Base-by-base conservation (phyloP, 2,113 vertebrate species). In the Carettochelys insculpta region DNA sequence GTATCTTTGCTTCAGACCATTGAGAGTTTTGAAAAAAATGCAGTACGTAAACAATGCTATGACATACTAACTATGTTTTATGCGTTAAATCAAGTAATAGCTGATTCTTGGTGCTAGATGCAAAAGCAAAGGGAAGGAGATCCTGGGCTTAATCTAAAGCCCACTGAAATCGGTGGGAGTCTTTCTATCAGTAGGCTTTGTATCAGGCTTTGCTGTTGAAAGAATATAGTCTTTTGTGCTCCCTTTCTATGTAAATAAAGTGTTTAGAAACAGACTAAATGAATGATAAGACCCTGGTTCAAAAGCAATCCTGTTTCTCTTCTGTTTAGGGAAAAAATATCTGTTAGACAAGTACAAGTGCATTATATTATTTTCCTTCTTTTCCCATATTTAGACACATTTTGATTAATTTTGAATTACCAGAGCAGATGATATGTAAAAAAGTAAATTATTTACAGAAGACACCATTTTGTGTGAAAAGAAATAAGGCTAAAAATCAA, bases 401-500 rank as follows among this genome's bases (percentile, higher is more conserved):
- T 54, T 25, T 54, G 20, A 54, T 54, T 54, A 25, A 9, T 54
- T 54, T 54, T 54, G 7, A 24, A 9, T 54, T 54, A 54, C 53
- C 3, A 54, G 22, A 47, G 58, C 6, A 79, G 56, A 76, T 85
- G 75, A 38, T 29, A 19, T 27, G 53, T 25, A 50, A 50, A 50
- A 52, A 88, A 54, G 53, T 54, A 54, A 54, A 54, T 54, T 54
- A 54, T 54, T 47, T 82, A 89, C 29, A 65, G 77, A 68, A 51
- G 41, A 56, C 5, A 22, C 20, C 73, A 47, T 79, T 85, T 77
- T 88, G 79, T 52, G 87, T 86, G 5, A n/a, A 75, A 43, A 82
- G 51, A 90, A 88, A 34, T n/a, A 82, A 47, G 52, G 84, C 87
- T 2, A 56, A 86, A 80, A 92, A 80, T 80, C 41, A 93, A 75